Conservation (phyloP, 30 jellyfish, hydroid and myxozoan species). For the Chironex yamaguchii region DNA sequence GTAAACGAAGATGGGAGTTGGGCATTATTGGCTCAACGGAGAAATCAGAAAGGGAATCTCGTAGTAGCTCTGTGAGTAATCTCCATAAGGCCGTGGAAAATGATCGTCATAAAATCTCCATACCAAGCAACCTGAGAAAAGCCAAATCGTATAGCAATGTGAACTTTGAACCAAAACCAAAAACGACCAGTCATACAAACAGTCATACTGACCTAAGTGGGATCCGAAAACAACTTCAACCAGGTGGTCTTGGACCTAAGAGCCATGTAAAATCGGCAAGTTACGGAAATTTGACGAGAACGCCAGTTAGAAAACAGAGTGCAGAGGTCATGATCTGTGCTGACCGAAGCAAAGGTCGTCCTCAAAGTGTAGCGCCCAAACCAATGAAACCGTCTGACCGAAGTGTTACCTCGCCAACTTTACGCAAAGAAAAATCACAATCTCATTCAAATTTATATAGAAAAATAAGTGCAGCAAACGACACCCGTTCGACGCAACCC, state of each 20-base stretch:
- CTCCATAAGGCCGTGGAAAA: not conserved
- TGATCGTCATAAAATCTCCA: not conserved
- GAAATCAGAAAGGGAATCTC: not conserved
- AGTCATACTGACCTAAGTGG: not conserved
- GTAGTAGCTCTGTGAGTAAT: not conserved
- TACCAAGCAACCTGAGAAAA: not conserved
- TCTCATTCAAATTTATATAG: not conserved
- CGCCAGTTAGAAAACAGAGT: not conserved
- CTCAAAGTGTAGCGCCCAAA: not conserved
- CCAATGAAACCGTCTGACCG: not conserved
- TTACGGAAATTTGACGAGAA: not conserved
- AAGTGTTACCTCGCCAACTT: not conserved
- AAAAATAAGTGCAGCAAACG: not conserved
- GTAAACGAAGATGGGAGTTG: slow-evolving; percentile 77
- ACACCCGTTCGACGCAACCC: not conserved
- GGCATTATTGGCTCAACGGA: slow-evolving; percentile 12
- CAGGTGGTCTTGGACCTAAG: not conserved
- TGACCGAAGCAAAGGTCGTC: not conserved
- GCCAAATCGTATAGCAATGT: slow-evolving; percentile 28
- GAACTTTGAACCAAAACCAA: not conserved
- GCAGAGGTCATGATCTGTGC: not conserved
- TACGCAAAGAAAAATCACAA: not conserved
- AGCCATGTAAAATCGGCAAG: not conserved
- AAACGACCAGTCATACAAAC: not conserved
- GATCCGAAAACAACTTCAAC: not conserved